A percentile compares a stretch with the other conserved stretches of the same genome.
Evolutionary conservation across 2,113 vertebrate species (phyloP).

Genomic region (Limanda limanda): DNA sequence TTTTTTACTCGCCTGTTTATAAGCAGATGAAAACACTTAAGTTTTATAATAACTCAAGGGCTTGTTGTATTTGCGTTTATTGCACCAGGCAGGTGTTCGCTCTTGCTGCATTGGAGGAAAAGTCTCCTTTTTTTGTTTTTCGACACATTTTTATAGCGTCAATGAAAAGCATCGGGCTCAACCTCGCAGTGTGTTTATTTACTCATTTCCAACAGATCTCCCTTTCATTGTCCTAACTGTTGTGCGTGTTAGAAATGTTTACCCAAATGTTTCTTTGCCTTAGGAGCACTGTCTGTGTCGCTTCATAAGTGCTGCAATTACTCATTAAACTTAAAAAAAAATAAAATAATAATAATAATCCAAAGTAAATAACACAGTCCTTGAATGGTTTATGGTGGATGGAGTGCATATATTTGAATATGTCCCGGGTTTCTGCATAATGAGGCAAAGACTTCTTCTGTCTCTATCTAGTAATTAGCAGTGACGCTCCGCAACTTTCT

Average conservation of each 20-base stretch:
- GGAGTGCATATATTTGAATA: conserved; percentile 77
- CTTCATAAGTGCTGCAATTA: conserved; percentile 54
- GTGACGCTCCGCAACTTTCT: conserved; percentile 79
- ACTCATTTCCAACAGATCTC: conserved; percentile 46
- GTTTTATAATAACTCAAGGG: conserved; percentile 71
- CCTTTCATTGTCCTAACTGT: conserved; percentile 62
- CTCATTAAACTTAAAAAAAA: conserved; percentile 51
- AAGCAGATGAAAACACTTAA: conserved; percentile 79
- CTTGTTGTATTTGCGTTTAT: conserved; percentile 72
- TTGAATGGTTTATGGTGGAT: conserved; percentile 62
- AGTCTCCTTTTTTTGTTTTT: conserved; percentile 32
- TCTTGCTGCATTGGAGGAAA: conserved; percentile 33
- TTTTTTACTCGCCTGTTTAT: conserved; percentile 16
- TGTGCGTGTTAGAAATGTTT: conserved; percentile 49
- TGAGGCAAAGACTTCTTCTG: conserved; percentile 76
- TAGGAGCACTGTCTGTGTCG: conserved; percentile 27
- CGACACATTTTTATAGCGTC: conserved; percentile 26
- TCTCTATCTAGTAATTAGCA: conserved; percentile 83
- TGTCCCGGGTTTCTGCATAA: conserved; percentile 79
- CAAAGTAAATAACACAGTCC: conserved; percentile 68
- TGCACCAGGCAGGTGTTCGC: conserved; percentile 76
- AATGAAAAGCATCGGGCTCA: conserved; percentile 43
- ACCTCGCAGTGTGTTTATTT: conserved; percentile 57
- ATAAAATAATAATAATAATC: conserved; percentile 34
- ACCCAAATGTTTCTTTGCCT: conserved; percentile 42